Base-by-base conservation (phyloP, 1,140 invertebrate genomes). In the Thaumetopoea pityocampa region DNA sequence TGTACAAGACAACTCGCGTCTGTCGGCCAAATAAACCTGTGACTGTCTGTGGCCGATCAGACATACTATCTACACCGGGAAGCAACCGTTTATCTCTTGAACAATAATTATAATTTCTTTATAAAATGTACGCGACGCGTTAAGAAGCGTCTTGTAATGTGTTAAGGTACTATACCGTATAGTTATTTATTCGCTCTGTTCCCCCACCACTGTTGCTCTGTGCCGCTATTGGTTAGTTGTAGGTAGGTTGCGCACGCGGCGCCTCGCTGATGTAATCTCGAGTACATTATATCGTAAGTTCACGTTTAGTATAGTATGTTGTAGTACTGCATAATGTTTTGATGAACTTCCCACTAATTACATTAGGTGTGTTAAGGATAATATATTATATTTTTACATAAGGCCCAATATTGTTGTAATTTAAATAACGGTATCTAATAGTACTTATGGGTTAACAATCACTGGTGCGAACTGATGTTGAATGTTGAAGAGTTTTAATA, bases 401-500 rank as follows among this genome's bases (percentile, higher is more conserved):
- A 74, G 17, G 41, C 41, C 23, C 19, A 44, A 60, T 66, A 69
- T 67, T 76, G 68, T 79, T 76, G 62, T 63, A 51, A 50, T 58
- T 53, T 47, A 18, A 36, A 30, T 45, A 50, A 41, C 24, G 44
- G 29, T 32, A 32, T 4, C 19, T 71, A 73, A 67, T 61, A 11
- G 41, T 65, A n/a, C 60, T 76, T 57, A 60, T 49, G 66, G 61
- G 67, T 67, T 65, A 78, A 79, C 64, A 67, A 80, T 61, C 68
- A 78, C 57, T 80, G 76, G 79, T 83, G 79, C 79, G 73, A 72
- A 79, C 67, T 78, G 71, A 74, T 80, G 79, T 83, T 83, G 70
- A 83, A 77, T 49, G 64, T 83, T 83, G 78, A 80, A 64, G 71
- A 80, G 67, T 74, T 79, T 81, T 79, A 72, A 78, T 78, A 76